Base-by-base conservation (phyloP, 35 echinoderm and acorn worm species). In the Patiria miniata region DNA sequence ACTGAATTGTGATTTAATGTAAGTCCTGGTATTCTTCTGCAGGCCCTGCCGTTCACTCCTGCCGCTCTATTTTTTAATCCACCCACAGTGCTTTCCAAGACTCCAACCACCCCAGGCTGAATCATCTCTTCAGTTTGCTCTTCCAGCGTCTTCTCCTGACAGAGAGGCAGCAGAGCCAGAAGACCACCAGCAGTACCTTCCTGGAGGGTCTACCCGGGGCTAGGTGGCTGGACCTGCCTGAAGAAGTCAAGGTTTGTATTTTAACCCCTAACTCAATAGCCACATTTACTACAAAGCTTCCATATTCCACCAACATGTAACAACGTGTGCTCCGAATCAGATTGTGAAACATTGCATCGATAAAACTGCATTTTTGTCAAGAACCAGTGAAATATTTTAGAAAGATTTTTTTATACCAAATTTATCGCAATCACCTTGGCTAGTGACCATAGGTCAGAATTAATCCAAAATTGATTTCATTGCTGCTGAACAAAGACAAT, bases 191-290 rank as follows among this genome's bases (percentile, higher is more conserved):
- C 37, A 79, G 87, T 56, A 86, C 90, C 61, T 97, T 97, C 78
- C 91, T 93, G 39, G 79, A 97, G 59, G 87, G 83, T 78, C 84
- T 97, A 22, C 95, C 91, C 37, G 95, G 91, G 19, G 91, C 90
- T 40, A 93, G 91, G 91, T 92, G 95, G 87, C 79, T 97, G 1
- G 79, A 93, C 52, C 56, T 97, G 19, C 91, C 95, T 37, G 95
- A 97, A 39, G 83, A 97, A n/a, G 68, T 90, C 52, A 93, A 93
- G 86, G 95, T 97, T 83, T 42, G 36, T 18, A 34, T 58, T 16
- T 37, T 16, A 18, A 38, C n/a, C n/a, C n/a, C n/a, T n/a, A n/a
- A n/a, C n/a, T n/a, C n/a, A n/a, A n/a, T n/a, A n/a, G 0, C 21
- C 50, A n/a, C n/a, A n/a, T n/a, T n/a, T n/a, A n/a, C n/a, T n/a